A percentile compares a stretch with the other conserved stretches of the same genome.
Conservation (phyloP, 2,797 vertebrate species). For the Neosalanx taihuensis region DNA sequence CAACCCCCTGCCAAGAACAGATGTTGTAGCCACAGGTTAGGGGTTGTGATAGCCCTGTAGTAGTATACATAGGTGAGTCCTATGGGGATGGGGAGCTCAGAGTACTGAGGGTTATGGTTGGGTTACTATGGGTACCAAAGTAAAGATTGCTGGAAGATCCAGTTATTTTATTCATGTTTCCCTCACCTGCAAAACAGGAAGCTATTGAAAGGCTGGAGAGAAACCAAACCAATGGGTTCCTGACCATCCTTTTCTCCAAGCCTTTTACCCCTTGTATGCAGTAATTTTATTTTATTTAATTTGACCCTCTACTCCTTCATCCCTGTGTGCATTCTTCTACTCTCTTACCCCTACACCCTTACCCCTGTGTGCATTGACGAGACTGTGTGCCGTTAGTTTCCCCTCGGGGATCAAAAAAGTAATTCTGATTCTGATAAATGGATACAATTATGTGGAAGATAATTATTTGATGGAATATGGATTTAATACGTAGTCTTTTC, state of each 20-base stretch:
- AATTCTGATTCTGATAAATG: no score
- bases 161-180: neutral
- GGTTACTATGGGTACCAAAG: constrained; percentile 12
- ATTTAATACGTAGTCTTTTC: neutral
- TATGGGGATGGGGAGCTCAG: constrained; percentile 7
- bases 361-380: no score
- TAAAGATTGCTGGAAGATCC: constrained; percentile 2
- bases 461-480: neutral
- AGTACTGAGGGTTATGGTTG: neutral
- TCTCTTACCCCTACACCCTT: no score
- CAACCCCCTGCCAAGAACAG: neutral
- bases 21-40: neutral
- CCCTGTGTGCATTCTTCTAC: no score
- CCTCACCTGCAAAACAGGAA: no score
- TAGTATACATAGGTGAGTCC: neutral
- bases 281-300: neutral
- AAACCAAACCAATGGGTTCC: neutral
- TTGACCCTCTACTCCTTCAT: no score
- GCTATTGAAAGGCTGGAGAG: no score
- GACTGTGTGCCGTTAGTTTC: no score
- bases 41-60: neutral
- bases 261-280: no score
- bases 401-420: no score
- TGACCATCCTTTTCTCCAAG: neutral
- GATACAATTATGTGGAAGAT: neutral